Evolutionary conservation across 23 tunicate species (phyloP).

Genomic region (Halocynthia roretzi): DNA sequence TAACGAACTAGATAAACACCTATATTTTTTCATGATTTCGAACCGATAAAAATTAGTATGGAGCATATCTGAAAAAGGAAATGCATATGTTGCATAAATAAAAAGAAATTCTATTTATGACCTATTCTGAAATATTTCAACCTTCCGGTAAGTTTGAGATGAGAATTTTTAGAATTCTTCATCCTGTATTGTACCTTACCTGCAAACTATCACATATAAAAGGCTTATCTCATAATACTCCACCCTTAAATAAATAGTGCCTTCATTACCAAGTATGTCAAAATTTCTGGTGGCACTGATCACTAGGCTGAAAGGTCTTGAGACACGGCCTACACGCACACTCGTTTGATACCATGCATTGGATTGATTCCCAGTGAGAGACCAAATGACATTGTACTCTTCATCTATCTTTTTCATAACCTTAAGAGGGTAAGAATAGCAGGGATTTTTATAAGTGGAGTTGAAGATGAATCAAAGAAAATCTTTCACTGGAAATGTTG

Average conservation of each 20-base stretch:
- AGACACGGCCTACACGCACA: slow-evolving; percentile 41
- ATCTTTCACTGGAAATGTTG: not conserved
- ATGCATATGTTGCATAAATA: no score
- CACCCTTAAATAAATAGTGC: not conserved
- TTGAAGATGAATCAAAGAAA: not conserved
- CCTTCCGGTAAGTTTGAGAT: no score
- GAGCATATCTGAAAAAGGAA: no score
- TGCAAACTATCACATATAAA: not conserved
- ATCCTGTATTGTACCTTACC: not conserved
- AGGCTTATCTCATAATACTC: not conserved
- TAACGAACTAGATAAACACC: no score
- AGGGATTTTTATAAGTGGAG: not conserved
- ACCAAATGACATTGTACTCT: slow-evolving; percentile 72
- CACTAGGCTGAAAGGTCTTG: slow-evolving; percentile 66
- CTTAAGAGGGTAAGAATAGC: slow-evolving; percentile 11
- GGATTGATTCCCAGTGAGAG: slow-evolving; percentile 45
- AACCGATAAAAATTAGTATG: no score
- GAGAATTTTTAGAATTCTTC: no score
- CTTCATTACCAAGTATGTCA: slow-evolving; percentile 56
- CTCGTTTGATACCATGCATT: slow-evolving; percentile 61
- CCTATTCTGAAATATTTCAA: no score
- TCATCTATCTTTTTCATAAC: slow-evolving; percentile 53
- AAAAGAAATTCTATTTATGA: no score
- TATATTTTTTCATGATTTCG: no score
- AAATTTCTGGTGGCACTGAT: slow-evolving; percentile 78